Percentiles rank a stretch among this genome's conserved stretches.
phyloP scores from a whole-genome alignment of 2,797 vertebrate genomes.

The Enoplosus armatus region DNA sequence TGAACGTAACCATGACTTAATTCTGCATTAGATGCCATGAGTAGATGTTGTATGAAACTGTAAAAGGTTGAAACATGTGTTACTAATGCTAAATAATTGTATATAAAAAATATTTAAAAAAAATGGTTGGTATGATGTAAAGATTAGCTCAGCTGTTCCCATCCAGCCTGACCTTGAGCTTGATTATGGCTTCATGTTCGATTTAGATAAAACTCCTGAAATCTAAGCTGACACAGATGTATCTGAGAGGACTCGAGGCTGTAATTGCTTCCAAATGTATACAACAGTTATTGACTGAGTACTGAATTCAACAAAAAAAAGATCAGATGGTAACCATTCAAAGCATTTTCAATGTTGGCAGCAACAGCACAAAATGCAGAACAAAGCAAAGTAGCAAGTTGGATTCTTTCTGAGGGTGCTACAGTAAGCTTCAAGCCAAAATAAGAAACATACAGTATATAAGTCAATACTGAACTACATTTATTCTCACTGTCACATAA shows the following conservation, averaged over 20 bases:
- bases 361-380: conserved; percentile 25
- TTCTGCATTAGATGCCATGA: neutral
- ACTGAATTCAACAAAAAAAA: conserved; percentile 24
- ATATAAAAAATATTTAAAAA: too few relatives aligned
- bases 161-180: conserved; percentile 20
- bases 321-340: conserved; percentile 32
- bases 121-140: conserved; percentile 8
- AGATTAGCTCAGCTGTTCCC: conserved; percentile 1
- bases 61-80: neutral
- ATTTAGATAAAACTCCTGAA: conserved; percentile 23
- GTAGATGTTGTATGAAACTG: neutral
- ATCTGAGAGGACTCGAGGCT: conserved; percentile 19
- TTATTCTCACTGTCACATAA: neutral
- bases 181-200: conserved; percentile 33
- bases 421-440: neutral
- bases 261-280: conserved; percentile 54
- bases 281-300: conserved; percentile 28
- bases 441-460: neutral
- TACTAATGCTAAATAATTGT: neutral
- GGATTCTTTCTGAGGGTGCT: neutral
- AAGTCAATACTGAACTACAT: neutral
- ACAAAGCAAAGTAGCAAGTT: neutral
- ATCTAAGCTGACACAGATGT: conserved; percentile 46
- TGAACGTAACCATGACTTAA: neutral
- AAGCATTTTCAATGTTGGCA: conserved; percentile 12